Base-by-base conservation (phyloP, 1,140 invertebrate genomes). In the Drosophila lowei region DNA sequence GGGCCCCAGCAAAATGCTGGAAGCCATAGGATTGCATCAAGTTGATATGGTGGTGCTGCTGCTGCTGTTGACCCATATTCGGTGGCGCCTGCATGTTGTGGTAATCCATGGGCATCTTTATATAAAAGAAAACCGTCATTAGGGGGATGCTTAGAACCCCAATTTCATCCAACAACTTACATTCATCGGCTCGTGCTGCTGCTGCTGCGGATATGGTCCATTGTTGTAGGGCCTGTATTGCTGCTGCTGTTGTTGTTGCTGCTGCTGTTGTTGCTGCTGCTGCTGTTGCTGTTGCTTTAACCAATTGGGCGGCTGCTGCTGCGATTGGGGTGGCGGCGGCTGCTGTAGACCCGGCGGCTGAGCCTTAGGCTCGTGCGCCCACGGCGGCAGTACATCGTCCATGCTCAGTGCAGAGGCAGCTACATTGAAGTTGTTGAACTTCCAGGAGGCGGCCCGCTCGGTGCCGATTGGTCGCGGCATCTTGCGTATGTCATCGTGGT, bases 391-490 rank as follows among this genome's bases (percentile, higher is more conserved):
- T 6, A 43, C 48, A 30, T 83, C 88, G 38, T 90, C 85, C 53
- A 88, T 72, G 47, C 52, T 63, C 0, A 86, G 55, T 8, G 65
- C 58, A 2, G 78, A 70, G 8, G 67, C 56, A 34, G 62, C 72
- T 23, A 77, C 75, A 53, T 81, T 89, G 13, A 79, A 91, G 59
- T 85, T 79, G 54, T 81, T 90, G 49, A 79, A 90, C 59, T 95
- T 96, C 93, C 95, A 95, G 7, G 93, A 93, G 1, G 95, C 94
- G n/a, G 95, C 80, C 78, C 95, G 93, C 90, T 95, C 95, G 0
- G 94, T 96, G 74, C 95, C 95, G 79, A 96, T 96, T 16, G 95
- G 95, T 6, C 95, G 93, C 28, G 95, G 95, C 72, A 94, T 93
- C 83, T 96, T 96, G 43, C 95, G 93, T 75, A 95, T 94, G 79